These are phyloP conservation scores for Pseudomyrmex flavicornis DNA, from an alignment of 1,140 invertebrate species.

Conservation along the genomic window DNA sequence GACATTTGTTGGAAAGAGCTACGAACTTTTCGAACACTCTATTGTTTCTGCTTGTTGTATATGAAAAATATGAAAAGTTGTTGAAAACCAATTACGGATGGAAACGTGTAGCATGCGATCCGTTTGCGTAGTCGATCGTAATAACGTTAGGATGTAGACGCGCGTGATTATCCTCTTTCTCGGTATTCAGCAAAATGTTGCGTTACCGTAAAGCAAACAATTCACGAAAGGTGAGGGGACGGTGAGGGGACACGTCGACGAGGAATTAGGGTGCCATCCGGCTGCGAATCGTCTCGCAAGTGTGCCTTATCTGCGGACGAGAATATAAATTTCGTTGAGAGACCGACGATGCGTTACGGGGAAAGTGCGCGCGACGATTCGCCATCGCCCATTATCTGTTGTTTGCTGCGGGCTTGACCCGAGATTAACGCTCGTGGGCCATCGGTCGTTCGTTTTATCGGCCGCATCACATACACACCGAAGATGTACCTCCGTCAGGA, in stretches of 20 bases:
- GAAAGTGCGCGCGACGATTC: conserved; percentile 58
- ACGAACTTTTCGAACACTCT: too few species aligned
- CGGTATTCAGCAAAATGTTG: conserved; percentile 69
- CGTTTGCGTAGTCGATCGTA: conserved; percentile 40
- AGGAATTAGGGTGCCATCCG: conserved; percentile 46
- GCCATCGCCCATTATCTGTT: conserved; percentile 72
- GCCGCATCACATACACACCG: conserved; percentile 6
- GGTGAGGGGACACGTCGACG: conserved; percentile 5
- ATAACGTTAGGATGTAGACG: conserved; percentile 7
- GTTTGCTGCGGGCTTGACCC: conserved; percentile 70
- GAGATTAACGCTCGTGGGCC: conserved; percentile 68
- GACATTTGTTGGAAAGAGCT: too few species aligned
- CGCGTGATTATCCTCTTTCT: conserved; percentile 69
- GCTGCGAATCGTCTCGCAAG: conserved; percentile 62
- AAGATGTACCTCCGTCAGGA: neutral
- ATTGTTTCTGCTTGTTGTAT: neutral
- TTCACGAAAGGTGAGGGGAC: conserved; percentile 35
- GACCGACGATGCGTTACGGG: conserved; percentile 66
- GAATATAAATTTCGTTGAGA: conserved; percentile 75
- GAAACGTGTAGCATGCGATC: neutral
- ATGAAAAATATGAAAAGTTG: neutral
- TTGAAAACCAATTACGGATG: too few species aligned
- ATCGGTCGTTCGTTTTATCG: conserved; percentile 58
- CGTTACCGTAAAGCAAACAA: conserved; percentile 71
- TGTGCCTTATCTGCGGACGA: conserved; percentile 74